Percentiles rank a stretch among this genome's conserved stretches.
Conservation (phyloP, 2,888 invertebrate species). For the Chrysolina oricalcia region DNA sequence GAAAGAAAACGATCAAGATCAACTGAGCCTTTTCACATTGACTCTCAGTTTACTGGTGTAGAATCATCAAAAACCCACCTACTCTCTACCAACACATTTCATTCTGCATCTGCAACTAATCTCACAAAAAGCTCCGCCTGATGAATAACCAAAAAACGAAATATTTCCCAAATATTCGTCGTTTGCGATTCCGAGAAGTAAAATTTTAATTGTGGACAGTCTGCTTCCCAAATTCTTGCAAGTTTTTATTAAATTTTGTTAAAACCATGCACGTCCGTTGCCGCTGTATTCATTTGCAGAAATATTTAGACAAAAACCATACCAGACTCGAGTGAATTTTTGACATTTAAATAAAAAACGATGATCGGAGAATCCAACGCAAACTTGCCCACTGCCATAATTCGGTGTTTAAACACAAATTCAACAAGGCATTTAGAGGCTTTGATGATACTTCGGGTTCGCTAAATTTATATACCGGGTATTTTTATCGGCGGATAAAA, state of each 20-base stretch:
- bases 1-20: too few species aligned
- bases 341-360: constrained; percentile 58
- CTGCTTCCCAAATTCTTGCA: constrained; percentile 61
- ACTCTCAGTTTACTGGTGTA: not conserved
- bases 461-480: constrained; percentile 13
- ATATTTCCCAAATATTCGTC: constrained; percentile 52
- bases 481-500: constrained; percentile 10
- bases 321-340: constrained; percentile 65
- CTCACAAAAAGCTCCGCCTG: constrained; percentile 32
- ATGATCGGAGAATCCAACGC: constrained; percentile 38
- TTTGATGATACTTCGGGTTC: constrained; percentile 17
- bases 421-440: constrained; percentile 21
- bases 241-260: constrained; percentile 66
- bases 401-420: constrained; percentile 46
- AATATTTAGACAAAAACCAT: constrained; percentile 67
- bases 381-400: constrained; percentile 40
- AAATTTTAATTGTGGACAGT: constrained; percentile 63
- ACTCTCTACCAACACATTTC: not conserved
- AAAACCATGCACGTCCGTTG: constrained; percentile 63
- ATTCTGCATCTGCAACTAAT: constrained; percentile 15
- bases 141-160: constrained; percentile 47
- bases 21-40: too few species aligned
- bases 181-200: constrained; percentile 61
- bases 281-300: constrained; percentile 64
- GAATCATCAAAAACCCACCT: constrained; percentile 4